phyloP scores from a whole-genome alignment of 2,797 vertebrate species.

The Pantherophis alleghaniensis region DNA sequence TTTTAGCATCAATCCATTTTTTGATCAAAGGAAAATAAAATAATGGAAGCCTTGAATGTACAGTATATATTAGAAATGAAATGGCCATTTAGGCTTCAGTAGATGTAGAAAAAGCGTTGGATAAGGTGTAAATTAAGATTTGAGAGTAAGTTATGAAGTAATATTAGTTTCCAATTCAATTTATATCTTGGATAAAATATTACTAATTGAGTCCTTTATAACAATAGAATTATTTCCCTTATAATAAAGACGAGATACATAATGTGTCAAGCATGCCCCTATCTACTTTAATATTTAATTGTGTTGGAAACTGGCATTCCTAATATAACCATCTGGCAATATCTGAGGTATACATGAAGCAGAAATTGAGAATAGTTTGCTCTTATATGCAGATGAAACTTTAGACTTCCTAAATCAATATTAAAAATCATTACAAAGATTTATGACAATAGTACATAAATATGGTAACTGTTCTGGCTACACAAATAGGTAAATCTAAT shows the following conservation, averaged over 20 bases:
- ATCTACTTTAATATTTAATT: background rate
- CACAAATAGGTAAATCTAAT: background rate
- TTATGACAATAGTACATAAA: slow-evolving; percentile 48
- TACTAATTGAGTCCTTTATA: background rate
- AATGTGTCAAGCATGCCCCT: background rate
- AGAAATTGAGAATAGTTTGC: background rate
- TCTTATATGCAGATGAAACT: background rate
- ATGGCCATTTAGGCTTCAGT: background rate
- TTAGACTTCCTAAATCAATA: slow-evolving; percentile 48
- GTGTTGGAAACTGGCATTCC: background rate
- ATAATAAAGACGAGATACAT: background rate
- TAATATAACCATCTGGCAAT: background rate
- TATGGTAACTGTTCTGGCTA: slow-evolving; percentile 27
- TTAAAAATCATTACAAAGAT: slow-evolving; percentile 47
- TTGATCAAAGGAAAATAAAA: slow-evolving; percentile 43
- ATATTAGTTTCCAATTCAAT: background rate
- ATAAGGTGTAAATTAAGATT: background rate
- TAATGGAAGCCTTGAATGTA: slow-evolving; percentile 37
- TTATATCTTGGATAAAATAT: background rate
- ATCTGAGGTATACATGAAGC: background rate
- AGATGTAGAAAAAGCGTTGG: background rate
- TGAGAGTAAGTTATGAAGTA: background rate
- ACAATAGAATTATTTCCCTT: background rate
- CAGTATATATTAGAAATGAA: background rate
- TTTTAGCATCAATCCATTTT: slow-evolving; percentile 46